Base-by-base conservation (phyloP, 1,140 invertebrate species). In the Zaprionus tsacasi region DNA sequence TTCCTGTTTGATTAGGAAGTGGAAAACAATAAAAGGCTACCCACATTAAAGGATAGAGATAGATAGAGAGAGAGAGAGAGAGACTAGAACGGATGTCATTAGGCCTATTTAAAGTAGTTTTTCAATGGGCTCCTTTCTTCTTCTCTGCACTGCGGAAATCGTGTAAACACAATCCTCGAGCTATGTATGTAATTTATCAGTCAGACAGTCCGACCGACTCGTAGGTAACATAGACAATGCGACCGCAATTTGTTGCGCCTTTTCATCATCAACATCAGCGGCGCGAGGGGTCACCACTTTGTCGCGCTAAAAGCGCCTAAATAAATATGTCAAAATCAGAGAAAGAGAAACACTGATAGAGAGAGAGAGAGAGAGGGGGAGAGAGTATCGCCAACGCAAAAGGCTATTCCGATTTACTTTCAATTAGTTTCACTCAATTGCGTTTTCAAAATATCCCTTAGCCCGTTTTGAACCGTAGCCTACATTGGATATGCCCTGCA, bases 21-120 rank as follows among this genome's bases (percentile, higher is more conserved):
- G 78, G 72, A 89, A 88, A 89, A 89, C 85, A 89, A 89, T 89
- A 85, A 89, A 85, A 79, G 81, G 86, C 79, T 78, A 70, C 70
- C 55, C 56, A 70, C 69, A 80, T 76, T 79, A 60, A 70, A 73
- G 73, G 21, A 21, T 21, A 80, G 66, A 33, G 30, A 21, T 21
- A 21, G 30, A 33, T 1, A 33, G 30, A 21, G 30, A 33, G 30
- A 33, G 30, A 33, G 30, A 3, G 4, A 10, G 33, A 35, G 33
- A 1, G 6, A 55, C 36, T 55, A 76, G 74, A 85, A 76, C 85
- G 85, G 85, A 89, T 85, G 85, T 89, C 85, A 85, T 89, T 89
- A 89, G 67, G 81, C 64, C 79, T 81, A 81, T 89, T 89, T 89
- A 76, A 81, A 88, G 82, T 85, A 78, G 85, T 75, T 79, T 65